Conservation (phyloP, 2,888 invertebrate genomes). For the Harpalus rufipes region DNA sequence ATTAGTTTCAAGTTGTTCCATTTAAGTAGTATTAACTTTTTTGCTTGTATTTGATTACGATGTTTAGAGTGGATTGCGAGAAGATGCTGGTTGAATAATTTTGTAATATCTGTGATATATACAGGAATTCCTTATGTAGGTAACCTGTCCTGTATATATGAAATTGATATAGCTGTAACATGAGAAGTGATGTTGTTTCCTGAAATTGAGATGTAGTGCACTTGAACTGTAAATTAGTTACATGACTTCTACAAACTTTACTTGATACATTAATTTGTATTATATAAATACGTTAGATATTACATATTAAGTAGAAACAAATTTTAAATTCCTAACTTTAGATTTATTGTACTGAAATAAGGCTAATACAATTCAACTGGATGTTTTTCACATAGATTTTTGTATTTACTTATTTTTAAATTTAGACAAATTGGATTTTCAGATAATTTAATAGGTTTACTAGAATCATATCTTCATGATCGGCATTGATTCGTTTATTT, state of each 20-base stretch:
- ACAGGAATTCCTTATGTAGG: constrained; percentile 11
- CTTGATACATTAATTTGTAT: too few species aligned
- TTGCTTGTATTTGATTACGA: constrained; percentile 12
- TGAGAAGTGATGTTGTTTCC: constrained; percentile 29
- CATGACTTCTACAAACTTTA: not conserved
- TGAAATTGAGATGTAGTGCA: constrained; percentile 19
- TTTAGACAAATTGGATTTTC: too few species aligned
- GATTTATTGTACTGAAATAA: too few species aligned
- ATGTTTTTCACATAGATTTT: too few species aligned
- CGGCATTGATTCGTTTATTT: too few species aligned
- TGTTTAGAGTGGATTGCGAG: not conserved
- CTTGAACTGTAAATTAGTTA: not conserved
- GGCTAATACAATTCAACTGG: too few species aligned
- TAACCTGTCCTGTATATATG: constrained; percentile 1
- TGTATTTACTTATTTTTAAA: too few species aligned
- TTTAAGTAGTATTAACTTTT: constrained; percentile 8
- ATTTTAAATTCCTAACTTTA: too few species aligned
- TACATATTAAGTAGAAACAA: too few species aligned
- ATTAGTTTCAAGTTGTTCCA: constrained; percentile 28
- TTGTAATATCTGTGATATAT: constrained; percentile 27
- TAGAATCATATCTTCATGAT: too few species aligned
- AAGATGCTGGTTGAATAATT: constrained; percentile 21
- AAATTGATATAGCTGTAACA: constrained; percentile 22
- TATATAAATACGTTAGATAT: too few species aligned
- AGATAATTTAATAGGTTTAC: too few species aligned